Evolutionary conservation across 2,888 invertebrate species (phyloP).

Genomic region (Yponomeuta evonymella): DNA sequence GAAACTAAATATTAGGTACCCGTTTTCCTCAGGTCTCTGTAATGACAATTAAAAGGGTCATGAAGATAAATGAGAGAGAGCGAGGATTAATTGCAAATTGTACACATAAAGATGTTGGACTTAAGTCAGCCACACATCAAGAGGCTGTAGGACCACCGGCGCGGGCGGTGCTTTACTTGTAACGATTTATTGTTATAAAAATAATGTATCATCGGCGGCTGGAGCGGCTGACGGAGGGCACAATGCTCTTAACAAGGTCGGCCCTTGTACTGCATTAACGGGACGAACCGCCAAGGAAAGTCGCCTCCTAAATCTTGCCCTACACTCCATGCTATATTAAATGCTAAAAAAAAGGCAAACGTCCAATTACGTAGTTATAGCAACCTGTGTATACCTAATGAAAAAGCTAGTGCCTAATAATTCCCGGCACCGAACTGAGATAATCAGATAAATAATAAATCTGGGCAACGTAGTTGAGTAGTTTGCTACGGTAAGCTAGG

Average conservation of each 20-base stretch:
- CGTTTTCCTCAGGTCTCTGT: neutral
- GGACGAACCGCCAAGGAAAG: conserved; percentile 35
- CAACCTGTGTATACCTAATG: too few species aligned
- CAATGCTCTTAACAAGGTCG: conserved; percentile 69
- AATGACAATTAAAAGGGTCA: neutral
- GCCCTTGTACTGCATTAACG: conserved; percentile 53
- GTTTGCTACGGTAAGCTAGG: neutral
- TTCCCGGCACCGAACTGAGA: too few species aligned
- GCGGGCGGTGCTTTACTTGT: conserved; percentile 69
- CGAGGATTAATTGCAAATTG: conserved; percentile 30
- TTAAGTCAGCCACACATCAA: conserved; percentile 30
- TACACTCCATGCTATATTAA: neutral
- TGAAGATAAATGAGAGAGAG: conserved; percentile 1
- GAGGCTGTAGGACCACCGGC: conserved; percentile 53
- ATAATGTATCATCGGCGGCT: conserved; percentile 68
- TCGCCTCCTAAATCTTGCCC: conserved; percentile 21
- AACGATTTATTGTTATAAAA: conserved; percentile 76
- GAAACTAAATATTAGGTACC: neutral
- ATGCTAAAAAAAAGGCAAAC: neutral
- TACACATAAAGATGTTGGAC: conserved; percentile 28
- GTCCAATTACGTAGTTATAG: too few species aligned
- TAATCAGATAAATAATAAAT: too few species aligned
- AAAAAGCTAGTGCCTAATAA: too few species aligned
- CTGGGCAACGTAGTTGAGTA: neutral
- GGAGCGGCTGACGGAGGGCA: conserved; percentile 41